phyloP scores from a whole-genome alignment of 2,113 vertebrate species.

The Boulengeromyrus knoepffleri region DNA sequence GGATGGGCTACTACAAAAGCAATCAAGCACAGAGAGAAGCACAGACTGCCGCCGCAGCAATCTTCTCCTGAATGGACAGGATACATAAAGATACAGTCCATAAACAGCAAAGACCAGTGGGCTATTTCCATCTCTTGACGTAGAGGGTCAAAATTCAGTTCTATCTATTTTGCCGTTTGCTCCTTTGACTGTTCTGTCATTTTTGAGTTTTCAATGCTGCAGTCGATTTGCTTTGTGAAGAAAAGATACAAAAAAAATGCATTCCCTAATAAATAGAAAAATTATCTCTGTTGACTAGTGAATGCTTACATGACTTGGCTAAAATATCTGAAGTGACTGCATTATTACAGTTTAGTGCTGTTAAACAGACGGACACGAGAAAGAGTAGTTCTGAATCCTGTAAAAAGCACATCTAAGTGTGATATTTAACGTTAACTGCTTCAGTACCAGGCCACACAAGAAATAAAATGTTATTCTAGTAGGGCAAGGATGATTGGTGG shows the following conservation, averaged over 20 bases:
- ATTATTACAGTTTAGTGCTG: not conserved
- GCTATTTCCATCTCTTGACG: not conserved
- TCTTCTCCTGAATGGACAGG: conserved; percentile 1
- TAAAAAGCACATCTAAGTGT: not conserved
- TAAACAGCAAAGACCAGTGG: not conserved
- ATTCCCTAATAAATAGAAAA: not conserved
- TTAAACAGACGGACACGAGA: not conserved
- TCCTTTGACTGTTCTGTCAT: not conserved
- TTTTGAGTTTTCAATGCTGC: not conserved
- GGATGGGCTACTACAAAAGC: not conserved
- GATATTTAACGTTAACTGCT: not conserved
- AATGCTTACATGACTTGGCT: not conserved
- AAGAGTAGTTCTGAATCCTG: not conserved
- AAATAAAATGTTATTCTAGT: not conserved
- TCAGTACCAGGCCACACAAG: not conserved
- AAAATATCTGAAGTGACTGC: not conserved
- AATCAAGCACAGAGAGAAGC: not conserved
- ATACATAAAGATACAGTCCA: conserved; percentile 3
- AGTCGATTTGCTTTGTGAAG: not conserved
- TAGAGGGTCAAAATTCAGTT: not conserved
- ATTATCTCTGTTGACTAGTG: not conserved
- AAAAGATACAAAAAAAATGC: not conserved
- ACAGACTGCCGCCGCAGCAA: not conserved
- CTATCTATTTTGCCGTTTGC: not conserved
- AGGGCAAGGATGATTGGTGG: not conserved